Conservation (phyloP, 2,113 vertebrate genomes). For the Machaerirhynchus nigripectus region DNA sequence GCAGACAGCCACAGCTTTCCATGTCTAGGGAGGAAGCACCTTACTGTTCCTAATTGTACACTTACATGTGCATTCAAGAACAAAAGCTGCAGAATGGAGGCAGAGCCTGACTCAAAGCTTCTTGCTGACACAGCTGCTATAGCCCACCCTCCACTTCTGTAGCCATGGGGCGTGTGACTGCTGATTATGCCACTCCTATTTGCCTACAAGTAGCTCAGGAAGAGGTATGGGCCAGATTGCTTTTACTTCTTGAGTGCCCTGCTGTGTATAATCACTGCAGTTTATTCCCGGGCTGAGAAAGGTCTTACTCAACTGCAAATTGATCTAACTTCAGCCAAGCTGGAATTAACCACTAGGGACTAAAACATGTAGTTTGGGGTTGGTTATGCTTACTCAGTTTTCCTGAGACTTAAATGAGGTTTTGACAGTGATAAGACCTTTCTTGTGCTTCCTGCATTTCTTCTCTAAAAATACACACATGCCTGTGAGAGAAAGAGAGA, state of each 20-base stretch:
- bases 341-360: not conserved
- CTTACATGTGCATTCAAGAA: not conserved
- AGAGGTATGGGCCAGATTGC: not conserved
- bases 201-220: not conserved
- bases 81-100: not conserved
- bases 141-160: not conserved
- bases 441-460: not conserved
- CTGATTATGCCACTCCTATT: accelerated
- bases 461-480: not conserved
- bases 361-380: not conserved
- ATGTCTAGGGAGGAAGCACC: not conserved
- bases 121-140: not conserved
- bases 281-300: not conserved
- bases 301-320: not conserved
- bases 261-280: not conserved
- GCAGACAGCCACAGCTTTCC: not conserved
- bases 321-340: not conserved
- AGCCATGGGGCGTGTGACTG: not conserved
- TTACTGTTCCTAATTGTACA: not conserved
- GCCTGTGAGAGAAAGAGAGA: not conserved
- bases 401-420: not conserved
- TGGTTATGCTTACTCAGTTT: not conserved
- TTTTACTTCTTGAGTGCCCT: not conserved
- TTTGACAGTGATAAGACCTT: not conserved
- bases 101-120: not conserved